Base-by-base conservation (phyloP, 2,113 vertebrate genomes). In the Empidonax alnorum region DNA sequence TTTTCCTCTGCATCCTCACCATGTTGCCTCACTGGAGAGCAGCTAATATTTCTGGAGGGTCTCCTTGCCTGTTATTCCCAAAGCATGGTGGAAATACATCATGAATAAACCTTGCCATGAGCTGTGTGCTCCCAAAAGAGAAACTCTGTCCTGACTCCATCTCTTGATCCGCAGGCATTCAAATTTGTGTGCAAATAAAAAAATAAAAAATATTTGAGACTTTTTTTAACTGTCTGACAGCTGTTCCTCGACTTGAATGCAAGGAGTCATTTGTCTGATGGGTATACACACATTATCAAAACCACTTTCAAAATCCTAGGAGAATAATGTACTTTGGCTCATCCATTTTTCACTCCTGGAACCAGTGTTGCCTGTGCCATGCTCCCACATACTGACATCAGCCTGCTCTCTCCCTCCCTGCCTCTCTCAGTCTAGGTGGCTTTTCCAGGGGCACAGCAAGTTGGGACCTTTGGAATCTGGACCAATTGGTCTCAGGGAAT, bases 331-430 rank as follows among this genome's bases (percentile, higher is more conserved):
- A 4, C 18, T 69, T 46, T 5, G 22, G 9, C n/a, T 61, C 15
- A 33, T 46, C 39, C 5, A 1, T 17, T 69, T 86, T 65, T 69
- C 31, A 61, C 5, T 66, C 14, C 71, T 59, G 47, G 25, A 83
- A 42, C 4, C 7, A 39, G 13, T 0, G 1, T 4, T 47, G 28
- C 30, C 37, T 8, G 25, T 56, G 59, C 25, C 2, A 2, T 0
- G 0, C 23, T 63, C 44, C 42, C 47, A 90, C 4, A 0, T 0
- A 1, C 28, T 41, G 59, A 47, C 28, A 58, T 62, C 56, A 42
- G 7, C 27, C 39, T 59, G 11, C 12, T 79, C 12, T 15, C 19
- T 31, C 30, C 15, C 6, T 80, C 5, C 3, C 12, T 42, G 8
- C 20, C 11, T 67, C 27, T 10, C 14, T 55, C 21, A 14, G 2